phyloP scores from a whole-genome alignment of 2,797 vertebrate genomes.

The Danionella dracula region DNA sequence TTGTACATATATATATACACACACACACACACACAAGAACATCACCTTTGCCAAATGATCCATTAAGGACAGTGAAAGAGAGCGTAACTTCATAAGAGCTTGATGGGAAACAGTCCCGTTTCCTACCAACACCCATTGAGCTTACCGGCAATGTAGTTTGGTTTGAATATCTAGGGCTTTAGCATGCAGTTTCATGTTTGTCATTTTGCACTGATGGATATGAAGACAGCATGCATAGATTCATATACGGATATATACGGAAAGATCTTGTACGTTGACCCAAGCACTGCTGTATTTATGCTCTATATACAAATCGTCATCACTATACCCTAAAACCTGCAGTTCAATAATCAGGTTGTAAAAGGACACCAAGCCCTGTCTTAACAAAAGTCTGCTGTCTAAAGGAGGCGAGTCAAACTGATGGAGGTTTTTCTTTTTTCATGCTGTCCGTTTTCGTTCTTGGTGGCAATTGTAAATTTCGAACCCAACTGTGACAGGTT shows the following conservation, averaged over 20 bases:
- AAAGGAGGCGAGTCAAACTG: background rate
- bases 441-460: background rate
- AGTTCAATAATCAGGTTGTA: slow-evolving; percentile 1
- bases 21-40: slow-evolving; percentile 1
- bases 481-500: background rate
- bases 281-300: slow-evolving; percentile 1
- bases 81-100: slow-evolving; percentile 22
- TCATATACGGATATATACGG: background rate
- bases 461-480: background rate
- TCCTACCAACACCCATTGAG: slow-evolving; percentile 29
- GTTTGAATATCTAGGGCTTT: slow-evolving; percentile 15
- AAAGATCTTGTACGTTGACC: background rate
- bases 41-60: slow-evolving; percentile 24
- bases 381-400: slow-evolving; percentile 24
- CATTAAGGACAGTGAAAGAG: slow-evolving; percentile 7
- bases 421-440: background rate
- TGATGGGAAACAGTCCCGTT: slow-evolving; percentile 24
- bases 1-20: slow-evolving; percentile 14
- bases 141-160: slow-evolving; percentile 27
- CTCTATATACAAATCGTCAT: slow-evolving; percentile 10
- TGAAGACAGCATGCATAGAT: slow-evolving; percentile 25
- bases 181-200: slow-evolving; percentile 25
- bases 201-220: slow-evolving; percentile 21
- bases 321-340: slow-evolving; percentile 5
- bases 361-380: background rate